These are phyloP conservation scores for Pristis pectinata DNA, from an alignment of 2,797 vertebrate genomes.

Conservation along the genomic window DNA sequence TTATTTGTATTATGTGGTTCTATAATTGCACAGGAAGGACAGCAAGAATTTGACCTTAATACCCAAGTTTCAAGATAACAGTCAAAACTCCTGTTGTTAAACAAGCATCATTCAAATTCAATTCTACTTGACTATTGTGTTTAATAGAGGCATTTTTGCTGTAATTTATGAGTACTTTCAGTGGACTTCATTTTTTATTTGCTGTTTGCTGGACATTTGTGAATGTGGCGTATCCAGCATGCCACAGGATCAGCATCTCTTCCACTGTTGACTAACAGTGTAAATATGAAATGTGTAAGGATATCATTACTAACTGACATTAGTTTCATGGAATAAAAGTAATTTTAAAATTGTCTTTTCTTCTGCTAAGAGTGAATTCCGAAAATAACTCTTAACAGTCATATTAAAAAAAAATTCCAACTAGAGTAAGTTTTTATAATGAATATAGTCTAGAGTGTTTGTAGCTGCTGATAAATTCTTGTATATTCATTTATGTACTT, in stretches of 20 bases:
- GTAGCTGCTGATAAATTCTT: background rate
- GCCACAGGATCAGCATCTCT: background rate
- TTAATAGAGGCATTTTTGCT: background rate
- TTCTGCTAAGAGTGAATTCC: background rate
- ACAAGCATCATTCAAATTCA: background rate
- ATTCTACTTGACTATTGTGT: background rate
- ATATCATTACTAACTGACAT: background rate
- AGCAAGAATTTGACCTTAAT: conserved; percentile 5
- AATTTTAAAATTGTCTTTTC: background rate
- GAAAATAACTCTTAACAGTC: background rate
- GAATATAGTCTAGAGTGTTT: background rate
- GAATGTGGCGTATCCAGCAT: background rate
- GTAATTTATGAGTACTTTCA: background rate
- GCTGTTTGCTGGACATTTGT: background rate
- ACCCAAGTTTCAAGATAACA: background rate
- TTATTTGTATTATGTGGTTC: conserved; percentile 10
- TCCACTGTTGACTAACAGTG: background rate
- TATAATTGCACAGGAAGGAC: background rate
- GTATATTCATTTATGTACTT: background rate
- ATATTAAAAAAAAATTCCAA: background rate
- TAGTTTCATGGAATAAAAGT: background rate
- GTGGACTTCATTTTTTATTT: background rate
- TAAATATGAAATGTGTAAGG: background rate
- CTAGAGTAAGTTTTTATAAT: background rate
- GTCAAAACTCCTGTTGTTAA: background rate